Percentiles rank a stretch among this genome's conserved stretches.
These are phyloP conservation scores for Atta texana DNA, from an alignment of 1,140 invertebrate species.

Conservation along the genomic window DNA sequence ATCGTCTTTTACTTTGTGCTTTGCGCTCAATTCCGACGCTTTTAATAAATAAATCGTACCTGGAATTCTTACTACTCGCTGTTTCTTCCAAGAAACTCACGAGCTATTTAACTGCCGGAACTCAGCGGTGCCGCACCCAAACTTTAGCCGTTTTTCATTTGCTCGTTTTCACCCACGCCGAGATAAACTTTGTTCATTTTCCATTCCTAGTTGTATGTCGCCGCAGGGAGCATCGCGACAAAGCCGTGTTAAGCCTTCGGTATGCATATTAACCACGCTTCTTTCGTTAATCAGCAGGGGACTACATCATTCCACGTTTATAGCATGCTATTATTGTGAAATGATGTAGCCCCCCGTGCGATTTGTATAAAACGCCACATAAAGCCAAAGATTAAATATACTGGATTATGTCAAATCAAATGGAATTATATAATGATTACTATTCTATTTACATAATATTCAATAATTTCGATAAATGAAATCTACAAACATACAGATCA, in stretches of 20 bases:
- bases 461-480: not conserved
- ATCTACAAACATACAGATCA: not conserved
- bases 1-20: slow-evolving; percentile 34
- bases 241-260: slow-evolving; percentile 53
- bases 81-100: slow-evolving; percentile 51
- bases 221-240: slow-evolving; percentile 54
- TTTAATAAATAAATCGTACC: slow-evolving; percentile 64
- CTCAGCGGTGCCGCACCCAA: slow-evolving; percentile 43
- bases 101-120: slow-evolving; percentile 62
- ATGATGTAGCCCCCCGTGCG: not conserved
- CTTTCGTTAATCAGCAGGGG: slow-evolving; percentile 42
- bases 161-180: slow-evolving; percentile 56
- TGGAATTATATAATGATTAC: not conserved
- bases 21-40: slow-evolving; percentile 52
- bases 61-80: slow-evolving; percentile 50
- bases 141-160: slow-evolving; percentile 59
- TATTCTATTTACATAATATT: not conserved
- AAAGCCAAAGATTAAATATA: not conserved
- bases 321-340: too few relatives aligned
- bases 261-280: slow-evolving; percentile 50
- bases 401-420: not conserved
- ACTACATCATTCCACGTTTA: not conserved
- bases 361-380: slow-evolving; percentile 3
- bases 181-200: slow-evolving; percentile 65
- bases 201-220: slow-evolving; percentile 47